phyloP scores from a whole-genome alignment of 2,113 vertebrate species.

The Brienomyrus longianalis region DNA sequence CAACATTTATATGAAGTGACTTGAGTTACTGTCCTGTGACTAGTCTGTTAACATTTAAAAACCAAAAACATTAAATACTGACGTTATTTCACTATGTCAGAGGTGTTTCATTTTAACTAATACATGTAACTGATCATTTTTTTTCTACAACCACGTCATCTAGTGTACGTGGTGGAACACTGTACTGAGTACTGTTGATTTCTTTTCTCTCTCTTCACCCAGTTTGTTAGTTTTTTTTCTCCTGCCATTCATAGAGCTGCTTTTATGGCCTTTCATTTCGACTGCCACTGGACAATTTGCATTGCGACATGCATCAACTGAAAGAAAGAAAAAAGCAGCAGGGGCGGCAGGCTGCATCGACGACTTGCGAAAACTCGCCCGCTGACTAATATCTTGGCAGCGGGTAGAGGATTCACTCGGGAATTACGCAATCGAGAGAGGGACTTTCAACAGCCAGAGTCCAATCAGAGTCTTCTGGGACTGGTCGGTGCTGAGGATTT shows the following conservation, averaged over 20 bases:
- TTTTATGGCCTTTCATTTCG: background rate
- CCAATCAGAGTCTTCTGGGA: background rate
- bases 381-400: background rate
- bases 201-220: background rate
- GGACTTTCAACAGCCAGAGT: background rate
- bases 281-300: background rate
- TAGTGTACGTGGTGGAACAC: background rate
- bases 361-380: background rate
- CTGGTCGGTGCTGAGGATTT: background rate
- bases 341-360: background rate
- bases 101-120: background rate
- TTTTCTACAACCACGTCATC: background rate
- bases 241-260: background rate
- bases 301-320: background rate
- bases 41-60: background rate
- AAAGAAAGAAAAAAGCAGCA: background rate
- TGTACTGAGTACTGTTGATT: background rate
- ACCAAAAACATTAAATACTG: background rate
- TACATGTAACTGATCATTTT: background rate
- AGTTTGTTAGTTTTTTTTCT: background rate
- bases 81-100: background rate
- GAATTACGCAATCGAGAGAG: background rate
- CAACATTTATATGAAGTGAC: background rate
- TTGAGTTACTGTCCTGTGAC: background rate
- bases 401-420: background rate